These are phyloP conservation scores for Hoplodrina blanda DNA, from an alignment of 2,888 invertebrate species.

Conservation along the genomic window DNA sequence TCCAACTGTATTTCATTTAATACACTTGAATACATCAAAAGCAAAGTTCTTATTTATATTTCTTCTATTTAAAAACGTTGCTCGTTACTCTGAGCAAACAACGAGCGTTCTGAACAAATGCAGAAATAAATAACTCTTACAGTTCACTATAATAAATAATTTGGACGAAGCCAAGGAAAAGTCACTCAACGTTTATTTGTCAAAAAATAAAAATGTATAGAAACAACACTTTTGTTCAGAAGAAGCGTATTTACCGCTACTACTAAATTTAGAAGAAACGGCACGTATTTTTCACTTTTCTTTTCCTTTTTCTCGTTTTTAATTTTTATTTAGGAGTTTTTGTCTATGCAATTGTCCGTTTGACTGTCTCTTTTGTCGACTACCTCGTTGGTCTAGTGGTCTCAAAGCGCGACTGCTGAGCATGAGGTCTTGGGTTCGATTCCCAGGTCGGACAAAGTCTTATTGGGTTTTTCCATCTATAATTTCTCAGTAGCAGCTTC, in stretches of 20 bases:
- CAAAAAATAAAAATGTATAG: slow-evolving; percentile 49
- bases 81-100: slow-evolving; percentile 9
- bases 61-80: slow-evolving; percentile 1
- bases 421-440: no score
- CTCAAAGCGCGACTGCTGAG: no score
- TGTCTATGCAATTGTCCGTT: no score
- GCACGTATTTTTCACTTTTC: neutral
- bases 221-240: slow-evolving; percentile 43
- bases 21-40: neutral
- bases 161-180: slow-evolving; percentile 39
- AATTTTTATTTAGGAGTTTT: neutral
- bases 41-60: neutral
- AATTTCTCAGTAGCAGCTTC: no score
- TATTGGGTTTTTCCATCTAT: no score
- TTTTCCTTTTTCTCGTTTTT: no score
- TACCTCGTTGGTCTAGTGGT: no score
- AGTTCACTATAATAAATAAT: slow-evolving; percentile 44
- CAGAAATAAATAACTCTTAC: slow-evolving; percentile 33
- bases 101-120: slow-evolving; percentile 19
- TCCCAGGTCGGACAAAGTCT: no score
- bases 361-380: no score
- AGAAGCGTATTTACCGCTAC: slow-evolving; percentile 34
- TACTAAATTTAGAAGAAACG: slow-evolving; percentile 5
- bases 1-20: neutral
- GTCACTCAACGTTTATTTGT: slow-evolving; percentile 46